Evolutionary conservation across 2,888 invertebrate genomes (phyloP).

Genomic region (Timandra comae): DNA sequence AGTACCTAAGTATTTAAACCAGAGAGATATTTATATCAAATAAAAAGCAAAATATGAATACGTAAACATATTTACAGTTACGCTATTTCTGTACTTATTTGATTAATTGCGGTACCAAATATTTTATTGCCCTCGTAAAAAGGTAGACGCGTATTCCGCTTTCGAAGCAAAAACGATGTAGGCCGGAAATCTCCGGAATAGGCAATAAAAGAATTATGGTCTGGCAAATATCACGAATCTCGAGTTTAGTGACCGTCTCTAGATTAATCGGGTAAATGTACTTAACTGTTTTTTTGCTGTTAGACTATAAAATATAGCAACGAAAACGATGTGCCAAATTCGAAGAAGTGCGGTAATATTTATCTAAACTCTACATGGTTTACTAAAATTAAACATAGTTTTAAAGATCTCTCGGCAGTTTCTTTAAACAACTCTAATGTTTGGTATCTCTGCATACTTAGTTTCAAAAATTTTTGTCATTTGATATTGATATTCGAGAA

Average conservation of each 20-base stretch:
- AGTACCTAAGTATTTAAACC: too few species aligned
- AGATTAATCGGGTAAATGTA: not conserved
- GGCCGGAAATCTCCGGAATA: conserved; percentile 24
- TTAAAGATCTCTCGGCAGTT: too few species aligned
- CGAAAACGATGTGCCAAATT: not conserved
- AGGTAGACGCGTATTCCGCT: conserved; percentile 12
- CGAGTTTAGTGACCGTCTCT: not conserved
- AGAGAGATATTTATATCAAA: too few species aligned
- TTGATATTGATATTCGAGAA: too few species aligned
- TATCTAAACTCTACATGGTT: too few species aligned
- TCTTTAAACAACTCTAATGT: too few species aligned
- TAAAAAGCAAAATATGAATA: too few species aligned
- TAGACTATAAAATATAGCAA: not conserved
- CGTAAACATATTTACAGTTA: conserved; percentile 7
- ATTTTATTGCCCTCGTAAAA: conserved; percentile 16
- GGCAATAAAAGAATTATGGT: conserved; percentile 14
- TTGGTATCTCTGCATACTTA: too few species aligned
- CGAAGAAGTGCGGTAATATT: not conserved
- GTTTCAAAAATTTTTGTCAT: too few species aligned
- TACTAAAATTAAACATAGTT: too few species aligned
- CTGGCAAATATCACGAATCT: conserved; percentile 1
- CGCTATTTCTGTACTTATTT: too few species aligned
- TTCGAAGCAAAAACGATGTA: conserved; percentile 20
- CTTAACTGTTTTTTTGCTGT: not conserved
- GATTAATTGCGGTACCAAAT: not conserved